phyloP scores from a whole-genome alignment of 64 coral and sea anemone species.

The Trachythela sp. region DNA sequence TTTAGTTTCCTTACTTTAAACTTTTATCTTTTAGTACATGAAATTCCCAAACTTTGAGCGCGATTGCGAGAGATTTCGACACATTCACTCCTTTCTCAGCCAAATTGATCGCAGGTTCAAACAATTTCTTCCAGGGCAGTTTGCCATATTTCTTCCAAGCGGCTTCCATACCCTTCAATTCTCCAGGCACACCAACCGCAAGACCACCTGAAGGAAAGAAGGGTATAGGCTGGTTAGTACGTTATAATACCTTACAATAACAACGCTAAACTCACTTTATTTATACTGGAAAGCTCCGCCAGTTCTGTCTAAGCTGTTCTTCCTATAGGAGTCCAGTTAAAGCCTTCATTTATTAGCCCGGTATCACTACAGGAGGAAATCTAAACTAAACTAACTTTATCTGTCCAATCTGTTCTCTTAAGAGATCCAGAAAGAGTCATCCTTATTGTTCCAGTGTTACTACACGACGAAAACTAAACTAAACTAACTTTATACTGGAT shows the following conservation, averaged over 20 bases:
- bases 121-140: conserved; percentile 75
- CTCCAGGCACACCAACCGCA: conserved; percentile 85
- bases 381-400: too few species aligned
- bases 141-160: conserved; percentile 94
- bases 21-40: conserved; percentile 68
- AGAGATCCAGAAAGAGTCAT: too few species aligned
- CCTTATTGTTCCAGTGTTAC: too few species aligned
- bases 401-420: too few species aligned
- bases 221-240: background rate
- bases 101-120: conserved; percentile 73
- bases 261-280: too few species aligned
- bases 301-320: too few species aligned
- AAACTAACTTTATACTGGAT: too few species aligned
- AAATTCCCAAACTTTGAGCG: conserved; percentile 72
- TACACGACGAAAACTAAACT: too few species aligned
- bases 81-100: conserved; percentile 74
- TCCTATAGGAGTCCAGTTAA: too few species aligned
- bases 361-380: too few species aligned
- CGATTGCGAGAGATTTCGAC: conserved; percentile 74
- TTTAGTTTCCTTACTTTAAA: conserved; percentile 52
- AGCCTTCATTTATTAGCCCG: too few species aligned
- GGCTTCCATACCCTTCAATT: conserved; percentile 75
- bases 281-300: too few species aligned
- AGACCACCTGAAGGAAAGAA: conserved; percentile 63
- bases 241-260: background rate